Evolutionary conservation across 2,113 vertebrate species (phyloP).

Genomic region (Sebastes fasciatus): DNA sequence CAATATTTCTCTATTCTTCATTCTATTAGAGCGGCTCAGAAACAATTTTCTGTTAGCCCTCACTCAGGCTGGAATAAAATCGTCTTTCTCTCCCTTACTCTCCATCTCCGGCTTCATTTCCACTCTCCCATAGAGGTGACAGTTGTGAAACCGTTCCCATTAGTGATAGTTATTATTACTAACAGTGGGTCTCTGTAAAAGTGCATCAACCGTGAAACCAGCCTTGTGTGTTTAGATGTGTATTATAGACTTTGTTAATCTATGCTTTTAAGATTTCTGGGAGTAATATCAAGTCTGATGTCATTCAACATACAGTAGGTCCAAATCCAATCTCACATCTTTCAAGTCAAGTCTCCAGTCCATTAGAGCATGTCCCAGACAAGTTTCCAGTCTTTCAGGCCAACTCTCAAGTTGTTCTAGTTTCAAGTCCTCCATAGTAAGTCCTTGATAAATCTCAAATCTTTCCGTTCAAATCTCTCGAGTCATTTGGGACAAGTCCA

Average conservation of each 20-base stretch:
- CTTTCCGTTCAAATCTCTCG: not conserved
- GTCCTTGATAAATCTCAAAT: not conserved
- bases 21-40: constrained; percentile 69
- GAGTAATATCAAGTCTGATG: not conserved
- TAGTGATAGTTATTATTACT: constrained; percentile 8
- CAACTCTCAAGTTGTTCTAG: not conserved
- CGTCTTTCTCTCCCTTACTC: constrained; percentile 10
- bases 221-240: not conserved
- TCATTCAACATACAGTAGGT: not conserved
- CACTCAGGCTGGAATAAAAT: constrained; percentile 56
- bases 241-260: not conserved
- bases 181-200: not conserved
- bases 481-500: too few relatives aligned
- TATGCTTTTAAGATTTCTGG: not conserved
- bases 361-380: not conserved
- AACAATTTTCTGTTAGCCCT: constrained; percentile 65
- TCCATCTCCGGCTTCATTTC: constrained; percentile 31
- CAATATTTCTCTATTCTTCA: constrained; percentile 74
- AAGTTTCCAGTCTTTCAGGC: not conserved
- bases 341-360: not conserved
- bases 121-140: constrained; percentile 24
- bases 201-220: not conserved
- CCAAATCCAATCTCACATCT: not conserved
- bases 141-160: not conserved
- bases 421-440: not conserved